Conservation (phyloP, 2,888 invertebrate genomes). For the Drosophila putrida region DNA sequence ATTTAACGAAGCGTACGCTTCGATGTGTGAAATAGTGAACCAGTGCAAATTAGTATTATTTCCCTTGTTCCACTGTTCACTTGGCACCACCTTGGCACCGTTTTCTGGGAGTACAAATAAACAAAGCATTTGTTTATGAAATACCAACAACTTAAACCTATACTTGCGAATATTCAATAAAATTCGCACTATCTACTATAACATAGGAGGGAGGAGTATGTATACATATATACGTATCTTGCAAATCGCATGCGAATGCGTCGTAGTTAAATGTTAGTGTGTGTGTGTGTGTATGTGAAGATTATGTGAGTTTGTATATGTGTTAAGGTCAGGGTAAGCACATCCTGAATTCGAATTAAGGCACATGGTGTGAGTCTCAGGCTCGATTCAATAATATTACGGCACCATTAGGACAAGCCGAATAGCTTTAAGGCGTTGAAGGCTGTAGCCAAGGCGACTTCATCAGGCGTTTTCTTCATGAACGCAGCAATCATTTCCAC, state of each 20-base stretch:
- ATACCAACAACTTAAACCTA: conserved; percentile 72
- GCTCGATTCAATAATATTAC: conserved; percentile 50
- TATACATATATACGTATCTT: conserved; percentile 39
- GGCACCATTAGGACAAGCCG: conserved; percentile 88
- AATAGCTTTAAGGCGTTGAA: conserved; percentile 96
- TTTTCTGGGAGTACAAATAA: conserved; percentile 48
- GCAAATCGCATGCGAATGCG: conserved; percentile 70
- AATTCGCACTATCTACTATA: conserved; percentile 44
- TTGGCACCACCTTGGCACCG: conserved; percentile 78
- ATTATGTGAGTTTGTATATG: conserved; percentile 27
- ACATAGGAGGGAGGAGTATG: conserved; percentile 40
- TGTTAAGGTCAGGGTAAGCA: conserved; percentile 55
- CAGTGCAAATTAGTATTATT: conserved; percentile 46
- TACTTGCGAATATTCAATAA: conserved; percentile 57
- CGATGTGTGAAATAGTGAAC: conserved; percentile 62
- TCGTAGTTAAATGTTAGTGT: conserved; percentile 46
- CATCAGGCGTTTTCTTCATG: conserved; percentile 93
- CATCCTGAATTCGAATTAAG: conserved; percentile 76
- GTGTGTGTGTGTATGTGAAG: conserved; percentile 16
- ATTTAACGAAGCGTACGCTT: conserved; percentile 58
- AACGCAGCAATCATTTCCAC: conserved; percentile 98
- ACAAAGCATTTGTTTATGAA: conserved; percentile 58
- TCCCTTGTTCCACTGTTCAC: conserved; percentile 39
- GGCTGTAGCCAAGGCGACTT: conserved; percentile 95
- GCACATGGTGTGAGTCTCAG: conserved; percentile 75